Base-by-base conservation (phyloP, 2,113 vertebrate species). In the Macquaria ambigua region DNA sequence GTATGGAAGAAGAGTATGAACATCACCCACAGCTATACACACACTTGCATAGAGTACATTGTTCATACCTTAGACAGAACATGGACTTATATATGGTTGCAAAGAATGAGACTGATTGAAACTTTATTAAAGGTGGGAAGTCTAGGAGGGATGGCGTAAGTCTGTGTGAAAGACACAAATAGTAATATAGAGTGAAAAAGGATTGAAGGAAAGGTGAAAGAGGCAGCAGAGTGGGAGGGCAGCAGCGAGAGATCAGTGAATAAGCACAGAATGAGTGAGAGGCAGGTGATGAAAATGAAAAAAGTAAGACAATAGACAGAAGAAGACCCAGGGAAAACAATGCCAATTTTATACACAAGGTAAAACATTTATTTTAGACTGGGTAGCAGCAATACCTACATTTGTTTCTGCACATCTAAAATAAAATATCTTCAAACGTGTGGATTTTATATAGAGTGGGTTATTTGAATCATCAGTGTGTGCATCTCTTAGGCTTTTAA, bases 141-240 rank as follows among this genome's bases (percentile, higher is more conserved):
- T 11, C 9, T 25, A 15, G n/a, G 37, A 15, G 15, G 18, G 20
- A 63, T 53, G 39, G 50, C 8, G 2, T 55, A 56, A 56, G 52
- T 64, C 23, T 28, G 15, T 75, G 39, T 66, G 77, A 59, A 64
- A 81, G 55, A 68, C 31, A 28, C 34, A 34, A 34, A 34, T 14
- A 79, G 56, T 31, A 61, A 85, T 52, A 75, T 18, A n/a, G 37
- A 76, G 28, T 31, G 8, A 61, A 85, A 81, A 43, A 5, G 0
- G 23, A 68, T 6, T 64, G 58, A 81, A 68, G 39, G 46, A 61
- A 64, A 89, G 77, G 62, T 46, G 46, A 63, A 52, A 77, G 74
- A 61, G 56, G 52, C 6, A 55, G 34, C 28, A n/a, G 15, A 37
- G 52, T 64, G 53, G 66, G 61, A 72, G 61, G 53, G 46, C 34